Evolutionary conservation across 2,113 vertebrate genomes (phyloP), one percentile per base, ranked within the genome.

Genomic region (Dicaeum eximium): DNA sequence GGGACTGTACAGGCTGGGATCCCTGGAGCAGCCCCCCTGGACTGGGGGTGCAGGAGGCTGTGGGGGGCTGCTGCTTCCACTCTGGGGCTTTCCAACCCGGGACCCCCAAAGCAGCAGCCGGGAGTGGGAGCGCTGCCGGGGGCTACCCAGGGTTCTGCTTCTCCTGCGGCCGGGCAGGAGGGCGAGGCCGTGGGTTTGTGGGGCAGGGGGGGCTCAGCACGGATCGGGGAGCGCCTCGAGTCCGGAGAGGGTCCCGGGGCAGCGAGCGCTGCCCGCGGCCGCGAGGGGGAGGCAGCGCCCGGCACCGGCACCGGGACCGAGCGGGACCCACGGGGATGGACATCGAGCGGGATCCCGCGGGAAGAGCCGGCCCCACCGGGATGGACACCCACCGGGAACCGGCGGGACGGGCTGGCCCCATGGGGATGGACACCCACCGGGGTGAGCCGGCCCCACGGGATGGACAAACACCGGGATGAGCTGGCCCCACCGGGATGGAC

Each of bases 211-310:
- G 27, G 60, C 50, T 74, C 42, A 5, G 19, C 23, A 2, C 7
- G 42, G 11, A 7, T 1, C 5, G 17, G 50, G 60, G 30, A 40
- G n/a, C 35, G 19, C 15, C 48, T 17, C 21, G 14, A 42, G 31
- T 2, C 23, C 38, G 9, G 38, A 9, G 3, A 33, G 57, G 66
- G 66, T 35, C 67, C 50, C 58, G 51, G 89, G 85, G 33, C 57
- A 50, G 85, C 80, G 33, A 1, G 7, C 6, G 22, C 75, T 60
- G 75, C 37, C 51, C 70, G 22, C 16, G 53, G 70, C 90, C 93
- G 82, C 93, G 90, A 92, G 93, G 79, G 93, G 89, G 92, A 86
- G 38, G 78, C 81, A 86, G 77, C 56, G 69, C 42, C 54, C 35
- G 72, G 56, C 12, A 27, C 62, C 71, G 51, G 60, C 48, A 83